A percentile compares a stretch with the other conserved stretches of the same genome.
These are phyloP conservation scores for Istiophorus platypterus DNA, from an alignment of 2,113 vertebrate genomes.

Conservation along the genomic window DNA sequence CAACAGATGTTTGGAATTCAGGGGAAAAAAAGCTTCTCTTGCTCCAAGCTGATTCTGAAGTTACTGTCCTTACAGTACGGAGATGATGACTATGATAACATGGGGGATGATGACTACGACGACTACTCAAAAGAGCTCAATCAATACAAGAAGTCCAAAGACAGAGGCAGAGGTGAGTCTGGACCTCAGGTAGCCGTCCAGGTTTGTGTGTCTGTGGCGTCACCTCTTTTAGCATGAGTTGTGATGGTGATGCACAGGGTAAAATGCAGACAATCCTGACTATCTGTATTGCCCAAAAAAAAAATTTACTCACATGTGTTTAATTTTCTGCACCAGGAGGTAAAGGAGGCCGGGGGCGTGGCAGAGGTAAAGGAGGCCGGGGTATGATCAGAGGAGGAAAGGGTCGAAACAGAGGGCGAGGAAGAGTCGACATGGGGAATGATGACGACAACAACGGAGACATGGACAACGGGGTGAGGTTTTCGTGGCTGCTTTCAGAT, in stretches of 20 bases:
- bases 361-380: constrained; percentile 85
- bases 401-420: constrained; percentile 87
- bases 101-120: constrained; percentile 90
- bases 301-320: not conserved
- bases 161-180: constrained; percentile 87
- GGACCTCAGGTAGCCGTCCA: not conserved
- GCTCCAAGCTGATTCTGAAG: not conserved
- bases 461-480: constrained; percentile 90
- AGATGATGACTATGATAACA: constrained; percentile 89
- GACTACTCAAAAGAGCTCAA: constrained; percentile 92
- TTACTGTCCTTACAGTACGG: constrained; percentile 81
- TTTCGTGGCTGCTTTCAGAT: not conserved
- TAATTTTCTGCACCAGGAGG: constrained; percentile 76
- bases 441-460: constrained; percentile 92
- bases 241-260: not conserved
- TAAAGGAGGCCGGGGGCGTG: constrained; percentile 83
- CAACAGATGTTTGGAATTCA: not conserved
- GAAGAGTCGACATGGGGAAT: constrained; percentile 84
- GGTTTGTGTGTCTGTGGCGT: not conserved
- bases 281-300: not conserved
- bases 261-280: not conserved
- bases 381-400: constrained; percentile 86
- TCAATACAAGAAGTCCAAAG: constrained; percentile 91
- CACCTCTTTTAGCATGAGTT: not conserved
- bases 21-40: not conserved